These are phyloP conservation scores for Timema cristinae DNA, from an alignment of 2,888 invertebrate genomes.

Conservation along the genomic window DNA sequence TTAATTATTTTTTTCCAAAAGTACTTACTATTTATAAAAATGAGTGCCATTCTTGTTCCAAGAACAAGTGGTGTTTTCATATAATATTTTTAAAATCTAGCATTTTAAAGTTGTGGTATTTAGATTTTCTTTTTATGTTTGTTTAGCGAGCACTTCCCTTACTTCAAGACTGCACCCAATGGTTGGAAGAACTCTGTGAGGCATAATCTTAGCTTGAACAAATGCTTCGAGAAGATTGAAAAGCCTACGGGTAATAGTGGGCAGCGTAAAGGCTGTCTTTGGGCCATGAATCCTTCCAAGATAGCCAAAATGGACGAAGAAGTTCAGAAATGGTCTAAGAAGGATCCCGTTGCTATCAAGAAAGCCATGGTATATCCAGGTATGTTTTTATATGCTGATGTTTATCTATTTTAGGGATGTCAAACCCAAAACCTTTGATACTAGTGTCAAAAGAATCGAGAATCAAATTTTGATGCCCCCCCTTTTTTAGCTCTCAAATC, in stretches of 20 bases:
- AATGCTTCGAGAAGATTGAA: slow-evolving; percentile 98
- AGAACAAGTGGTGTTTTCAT: no score
- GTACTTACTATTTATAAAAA: no score
- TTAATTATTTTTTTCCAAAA: no score
- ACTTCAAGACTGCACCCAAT: slow-evolving; percentile 96
- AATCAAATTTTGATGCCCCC: no score
- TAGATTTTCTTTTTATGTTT: slow-evolving; percentile 23
- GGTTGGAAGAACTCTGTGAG: slow-evolving; percentile 99
- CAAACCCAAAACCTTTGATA: no score
- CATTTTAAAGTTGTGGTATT: no score
- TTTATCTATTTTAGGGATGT: not conserved
- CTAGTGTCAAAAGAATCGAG: no score
- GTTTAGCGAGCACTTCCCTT: slow-evolving; percentile 93
- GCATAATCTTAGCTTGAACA: slow-evolving; percentile 94
- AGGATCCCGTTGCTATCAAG: slow-evolving; percentile 88
- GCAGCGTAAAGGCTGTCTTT: slow-evolving; percentile 80
- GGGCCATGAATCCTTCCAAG: slow-evolving; percentile 96
- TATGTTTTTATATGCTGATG: slow-evolving; percentile 40
- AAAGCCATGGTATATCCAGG: slow-evolving; percentile 93
- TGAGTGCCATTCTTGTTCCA: no score
- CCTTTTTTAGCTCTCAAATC: no score
- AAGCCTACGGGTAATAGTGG: slow-evolving; percentile 85
- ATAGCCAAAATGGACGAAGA: slow-evolving; percentile 97
- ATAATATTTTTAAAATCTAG: no score
- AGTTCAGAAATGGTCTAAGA: slow-evolving; percentile 94